Conservation (phyloP, 2,888 invertebrate species). For the Apoderus coryli region DNA sequence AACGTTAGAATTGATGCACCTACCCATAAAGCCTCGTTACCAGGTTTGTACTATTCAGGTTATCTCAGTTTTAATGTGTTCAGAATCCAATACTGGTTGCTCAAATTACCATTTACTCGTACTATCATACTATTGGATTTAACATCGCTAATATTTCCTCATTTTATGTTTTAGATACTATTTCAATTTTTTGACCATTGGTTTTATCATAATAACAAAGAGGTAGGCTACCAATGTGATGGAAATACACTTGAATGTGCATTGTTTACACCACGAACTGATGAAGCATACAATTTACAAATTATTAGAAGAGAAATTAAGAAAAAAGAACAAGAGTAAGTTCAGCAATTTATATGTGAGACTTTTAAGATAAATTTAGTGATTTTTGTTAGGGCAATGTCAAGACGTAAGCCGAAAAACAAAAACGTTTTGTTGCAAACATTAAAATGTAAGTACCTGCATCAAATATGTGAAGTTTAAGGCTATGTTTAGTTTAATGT, state of each 20-base stretch:
- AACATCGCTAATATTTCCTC: no score
- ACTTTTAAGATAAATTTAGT: no score
- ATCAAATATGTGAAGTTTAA: no score
- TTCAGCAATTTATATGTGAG: constrained; percentile 2
- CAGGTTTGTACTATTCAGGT: no score
- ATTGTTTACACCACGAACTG: constrained; percentile 19
- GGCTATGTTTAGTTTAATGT: no score
- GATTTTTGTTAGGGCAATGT: constrained; percentile 18
- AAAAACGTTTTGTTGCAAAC: constrained; percentile 21
- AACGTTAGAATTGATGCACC: no score
- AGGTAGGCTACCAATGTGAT: constrained; percentile 13
- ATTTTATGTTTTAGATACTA: constrained; percentile 16
- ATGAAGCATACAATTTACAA: constrained; percentile 18
- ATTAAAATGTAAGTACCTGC: constrained; percentile 20
- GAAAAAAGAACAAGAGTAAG: constrained; percentile 19
- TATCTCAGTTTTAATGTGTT: no score
- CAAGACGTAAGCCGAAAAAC: constrained; percentile 20
- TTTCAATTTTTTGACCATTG: constrained; percentile 18
- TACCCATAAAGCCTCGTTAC: no score
- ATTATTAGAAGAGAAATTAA: constrained; percentile 18
- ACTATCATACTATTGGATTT: no score
- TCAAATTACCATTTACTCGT: no score
- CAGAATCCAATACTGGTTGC: no score
- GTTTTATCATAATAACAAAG: constrained; percentile 15
- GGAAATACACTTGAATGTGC: constrained; percentile 18